phyloP scores from a whole-genome alignment of 1,140 invertebrate species.

The Ptiloglossa arizonensis region DNA sequence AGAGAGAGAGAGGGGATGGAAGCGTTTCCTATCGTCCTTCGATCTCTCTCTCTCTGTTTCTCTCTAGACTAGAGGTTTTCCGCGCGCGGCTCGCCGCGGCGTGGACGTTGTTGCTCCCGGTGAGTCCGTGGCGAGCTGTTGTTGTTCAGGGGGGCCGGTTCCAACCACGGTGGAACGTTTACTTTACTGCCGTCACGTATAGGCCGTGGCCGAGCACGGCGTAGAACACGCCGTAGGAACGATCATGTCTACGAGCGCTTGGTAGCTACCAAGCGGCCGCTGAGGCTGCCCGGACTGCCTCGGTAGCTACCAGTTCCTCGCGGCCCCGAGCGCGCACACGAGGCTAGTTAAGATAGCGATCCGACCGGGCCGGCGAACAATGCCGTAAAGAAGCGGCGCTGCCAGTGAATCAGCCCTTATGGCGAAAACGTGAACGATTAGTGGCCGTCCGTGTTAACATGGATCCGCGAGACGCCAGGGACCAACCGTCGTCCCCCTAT shows the following conservation, averaged over 20 bases:
- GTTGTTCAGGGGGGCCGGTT: neutral
- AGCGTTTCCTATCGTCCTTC: constrained; percentile 49
- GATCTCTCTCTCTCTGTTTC: constrained; percentile 51
- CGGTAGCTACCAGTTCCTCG: constrained; percentile 45
- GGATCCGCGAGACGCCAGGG: constrained; percentile 47
- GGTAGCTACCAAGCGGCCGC: constrained; percentile 13
- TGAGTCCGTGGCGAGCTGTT: neutral
- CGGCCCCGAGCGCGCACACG: constrained; percentile 55
- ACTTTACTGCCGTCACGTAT: constrained; percentile 71
- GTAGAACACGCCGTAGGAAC: constrained; percentile 57
- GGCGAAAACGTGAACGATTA: constrained; percentile 82
- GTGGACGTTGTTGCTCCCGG: constrained; percentile 6
- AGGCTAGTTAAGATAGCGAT: constrained; percentile 79
- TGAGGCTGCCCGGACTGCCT: no score
- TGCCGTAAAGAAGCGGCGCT: constrained; percentile 76
- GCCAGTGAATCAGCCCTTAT: constrained; percentile 76
- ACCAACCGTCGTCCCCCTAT: no score
- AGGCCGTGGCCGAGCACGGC: constrained; percentile 53
- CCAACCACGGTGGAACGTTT: constrained; percentile 52
- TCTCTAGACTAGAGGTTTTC: neutral
- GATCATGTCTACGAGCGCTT: constrained; percentile 53
- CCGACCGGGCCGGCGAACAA: constrained; percentile 73
- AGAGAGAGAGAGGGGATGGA: no score
- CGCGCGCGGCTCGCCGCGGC: constrained; percentile 45
- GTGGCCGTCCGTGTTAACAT: constrained; percentile 77